A percentile compares a stretch with the other conserved stretches of the same genome.
Conservation (phyloP, 2,888 invertebrate genomes). For the Sacculina carcini region DNA sequence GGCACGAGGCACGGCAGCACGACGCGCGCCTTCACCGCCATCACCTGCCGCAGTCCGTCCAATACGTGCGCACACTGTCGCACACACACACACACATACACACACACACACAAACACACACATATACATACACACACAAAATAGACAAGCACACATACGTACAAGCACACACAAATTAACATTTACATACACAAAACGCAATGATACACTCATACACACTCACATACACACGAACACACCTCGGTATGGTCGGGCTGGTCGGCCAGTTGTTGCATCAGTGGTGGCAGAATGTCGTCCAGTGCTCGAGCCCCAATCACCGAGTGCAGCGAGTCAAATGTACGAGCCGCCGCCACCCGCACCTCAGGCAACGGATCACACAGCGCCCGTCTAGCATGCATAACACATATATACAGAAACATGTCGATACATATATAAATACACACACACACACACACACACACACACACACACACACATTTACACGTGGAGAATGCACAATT, state of each 20-base stretch:
- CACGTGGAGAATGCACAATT: too few relatives aligned
- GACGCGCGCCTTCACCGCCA: slow-evolving; percentile 84
- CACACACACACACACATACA: too few relatives aligned
- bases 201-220: too few relatives aligned
- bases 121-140: too few relatives aligned
- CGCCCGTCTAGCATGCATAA: too few relatives aligned
- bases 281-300: slow-evolving; percentile 83
- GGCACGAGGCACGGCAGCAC: slow-evolving; percentile 90
- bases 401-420: neutral
- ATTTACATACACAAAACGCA: too few relatives aligned
- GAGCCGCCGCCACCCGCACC: slow-evolving; percentile 75
- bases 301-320: slow-evolving; percentile 76
- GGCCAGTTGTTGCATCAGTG: slow-evolving; percentile 51
- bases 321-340: slow-evolving; percentile 87
- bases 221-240: slow-evolving; percentile 81
- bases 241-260: slow-evolving; percentile 15
- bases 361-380: slow-evolving; percentile 77
- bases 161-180: too few relatives aligned
- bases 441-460: too few relatives aligned
- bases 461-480: too few relatives aligned
- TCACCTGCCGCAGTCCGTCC: slow-evolving; percentile 85
- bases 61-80: slow-evolving; percentile 49
- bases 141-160: too few relatives aligned
- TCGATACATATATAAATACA: slow-evolving; percentile 1
- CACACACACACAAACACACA: too few relatives aligned